Conservation (phyloP, 1,140 invertebrate genomes). For the Aporrectodea caliginosa region DNA sequence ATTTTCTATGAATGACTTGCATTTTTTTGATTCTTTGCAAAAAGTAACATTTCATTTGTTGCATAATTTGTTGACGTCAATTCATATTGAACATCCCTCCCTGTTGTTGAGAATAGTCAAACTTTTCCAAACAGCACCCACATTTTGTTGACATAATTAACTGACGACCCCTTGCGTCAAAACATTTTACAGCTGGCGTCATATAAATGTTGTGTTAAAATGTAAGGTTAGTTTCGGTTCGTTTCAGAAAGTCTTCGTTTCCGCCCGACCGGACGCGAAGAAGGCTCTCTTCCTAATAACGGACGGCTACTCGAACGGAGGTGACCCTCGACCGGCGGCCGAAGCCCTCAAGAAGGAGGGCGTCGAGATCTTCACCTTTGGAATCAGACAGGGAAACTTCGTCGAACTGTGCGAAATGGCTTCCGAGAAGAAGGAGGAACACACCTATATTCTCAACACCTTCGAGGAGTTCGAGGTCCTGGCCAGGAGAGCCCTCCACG, state of each 20-base stretch:
- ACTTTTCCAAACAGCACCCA: no score
- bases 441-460: constrained; percentile 67
- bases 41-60: no score
- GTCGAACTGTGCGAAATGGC: constrained; percentile 66
- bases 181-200: no score
- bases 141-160: no score
- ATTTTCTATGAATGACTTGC: no score
- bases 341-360: constrained; percentile 59
- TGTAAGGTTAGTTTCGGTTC: constrained; percentile 21
- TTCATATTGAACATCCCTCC: no score
- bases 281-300: constrained; percentile 69
- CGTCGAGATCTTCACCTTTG: constrained; percentile 65
- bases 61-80: no score
- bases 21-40: no score
- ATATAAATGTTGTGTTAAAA: constrained; percentile 15
- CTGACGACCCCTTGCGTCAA: no score
- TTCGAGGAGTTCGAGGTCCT: constrained; percentile 70
- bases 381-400: constrained; percentile 67
- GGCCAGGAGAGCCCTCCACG: constrained; percentile 66
- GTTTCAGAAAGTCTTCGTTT: constrained; percentile 60
- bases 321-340: constrained; percentile 64
- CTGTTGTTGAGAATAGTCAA: no score
- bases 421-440: constrained; percentile 63
- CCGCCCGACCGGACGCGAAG: constrained; percentile 58
- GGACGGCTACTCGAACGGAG: constrained; percentile 71